Evolutionary conservation across 2,888 invertebrate species (phyloP).

Genomic region (Rotaria socialis): DNA sequence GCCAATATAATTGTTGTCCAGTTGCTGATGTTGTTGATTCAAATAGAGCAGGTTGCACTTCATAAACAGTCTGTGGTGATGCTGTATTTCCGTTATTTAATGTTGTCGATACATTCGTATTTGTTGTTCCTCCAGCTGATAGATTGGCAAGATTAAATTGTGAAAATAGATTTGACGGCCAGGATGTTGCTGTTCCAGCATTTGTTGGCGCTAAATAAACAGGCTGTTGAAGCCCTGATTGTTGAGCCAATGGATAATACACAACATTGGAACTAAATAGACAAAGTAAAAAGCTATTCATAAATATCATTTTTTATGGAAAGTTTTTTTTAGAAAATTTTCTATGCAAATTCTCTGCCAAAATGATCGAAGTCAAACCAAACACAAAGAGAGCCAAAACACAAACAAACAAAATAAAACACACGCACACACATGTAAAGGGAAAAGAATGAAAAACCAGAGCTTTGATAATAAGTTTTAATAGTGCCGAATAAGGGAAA

Average conservation of each 20-base stretch:
- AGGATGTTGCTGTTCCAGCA: neutral
- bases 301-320: neutral
- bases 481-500: neutral
- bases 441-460: neutral
- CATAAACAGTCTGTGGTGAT: neutral
- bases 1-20: slow-evolving; percentile 15
- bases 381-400: slow-evolving; percentile 22
- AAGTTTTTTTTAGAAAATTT: neutral
- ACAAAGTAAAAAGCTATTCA: neutral
- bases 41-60: neutral
- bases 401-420: slow-evolving; percentile 2
- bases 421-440: neutral
- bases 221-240: neutral
- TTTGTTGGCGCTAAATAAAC: slow-evolving; percentile 4
- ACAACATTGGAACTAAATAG: neutral
- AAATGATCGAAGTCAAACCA: slow-evolving; percentile 11
- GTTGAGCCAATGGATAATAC: slow-evolving; percentile 14
- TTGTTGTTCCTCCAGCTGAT: neutral
- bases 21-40: neutral
- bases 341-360: neutral
- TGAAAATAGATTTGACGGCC: neutral
- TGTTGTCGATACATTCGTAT: neutral
- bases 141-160: slow-evolving; percentile 10
- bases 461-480: neutral
- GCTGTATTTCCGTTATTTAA: neutral